A percentile compares a stretch with the other conserved stretches of the same genome.
phyloP scores from a whole-genome alignment of 2,113 vertebrate genomes.

The Scortum barcoo region DNA sequence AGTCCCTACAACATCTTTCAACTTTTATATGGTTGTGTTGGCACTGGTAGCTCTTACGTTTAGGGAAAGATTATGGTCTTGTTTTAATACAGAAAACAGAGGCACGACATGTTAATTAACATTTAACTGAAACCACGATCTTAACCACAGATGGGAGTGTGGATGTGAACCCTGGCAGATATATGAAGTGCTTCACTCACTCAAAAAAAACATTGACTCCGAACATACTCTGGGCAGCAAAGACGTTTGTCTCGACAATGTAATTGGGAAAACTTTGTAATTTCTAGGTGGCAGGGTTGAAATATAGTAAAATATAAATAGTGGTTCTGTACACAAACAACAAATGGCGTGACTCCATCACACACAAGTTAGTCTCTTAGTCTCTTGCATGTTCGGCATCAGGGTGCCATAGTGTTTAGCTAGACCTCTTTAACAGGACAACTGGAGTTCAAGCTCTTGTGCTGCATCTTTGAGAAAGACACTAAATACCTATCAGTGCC shows the following conservation, averaged over 20 bases:
- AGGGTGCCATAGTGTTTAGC: neutral
- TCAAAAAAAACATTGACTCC: neutral
- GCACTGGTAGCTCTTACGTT: neutral
- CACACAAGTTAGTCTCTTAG: neutral
- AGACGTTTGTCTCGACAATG: neutral
- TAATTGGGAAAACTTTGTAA: neutral
- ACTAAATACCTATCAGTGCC: slow-evolving; percentile 25
- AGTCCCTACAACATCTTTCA: neutral
- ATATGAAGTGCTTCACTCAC: neutral
- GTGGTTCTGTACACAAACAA: too few species aligned
- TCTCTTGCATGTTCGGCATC: neutral
- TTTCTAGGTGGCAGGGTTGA: neutral
- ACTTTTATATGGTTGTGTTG: neutral
- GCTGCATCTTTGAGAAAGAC: slow-evolving; percentile 5
- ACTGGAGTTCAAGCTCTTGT: neutral
- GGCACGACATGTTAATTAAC: neutral
- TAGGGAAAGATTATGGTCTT: too few species aligned
- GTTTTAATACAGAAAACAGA: too few species aligned
- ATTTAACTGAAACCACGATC: neutral
- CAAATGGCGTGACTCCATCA: neutral
- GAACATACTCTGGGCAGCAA: neutral
- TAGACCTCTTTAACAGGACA: neutral
- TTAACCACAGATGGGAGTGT: neutral
- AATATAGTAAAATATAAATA: neutral
- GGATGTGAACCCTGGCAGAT: neutral